These are phyloP conservation scores for Labeo catla DNA, from an alignment of 2,113 vertebrate species.

Conservation along the genomic window DNA sequence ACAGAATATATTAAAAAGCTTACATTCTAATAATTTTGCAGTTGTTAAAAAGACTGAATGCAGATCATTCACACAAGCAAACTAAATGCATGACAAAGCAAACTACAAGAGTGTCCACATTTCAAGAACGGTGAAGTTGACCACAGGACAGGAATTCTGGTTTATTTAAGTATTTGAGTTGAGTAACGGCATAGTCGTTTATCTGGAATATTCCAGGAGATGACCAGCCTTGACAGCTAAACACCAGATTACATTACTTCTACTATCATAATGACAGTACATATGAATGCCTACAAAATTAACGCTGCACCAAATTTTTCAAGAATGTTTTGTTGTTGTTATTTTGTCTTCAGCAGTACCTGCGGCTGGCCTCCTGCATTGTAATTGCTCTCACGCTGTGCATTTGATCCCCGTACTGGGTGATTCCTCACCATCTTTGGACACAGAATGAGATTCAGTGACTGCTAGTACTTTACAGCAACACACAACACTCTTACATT, in stretches of 20 bases:
- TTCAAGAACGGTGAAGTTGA: slow-evolving; percentile 38
- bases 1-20: not conserved
- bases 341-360: slow-evolving; percentile 39
- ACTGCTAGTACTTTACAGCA: slow-evolving; percentile 25
- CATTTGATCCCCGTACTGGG: slow-evolving; percentile 58
- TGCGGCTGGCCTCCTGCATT: slow-evolving; percentile 46
- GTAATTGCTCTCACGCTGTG: slow-evolving; percentile 55
- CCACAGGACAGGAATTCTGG: slow-evolving; percentile 29
- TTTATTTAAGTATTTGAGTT: not conserved
- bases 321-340: not conserved
- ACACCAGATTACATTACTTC: not conserved
- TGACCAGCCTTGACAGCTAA: slow-evolving; percentile 5
- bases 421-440: slow-evolving; percentile 60
- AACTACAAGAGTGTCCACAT: slow-evolving; percentile 26
- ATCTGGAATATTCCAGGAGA: slow-evolving; percentile 29
- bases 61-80: not conserved
- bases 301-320: not conserved
- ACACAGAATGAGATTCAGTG: slow-evolving; percentile 57
- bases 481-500: slow-evolving; percentile 22
- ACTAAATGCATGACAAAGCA: slow-evolving; percentile 18
- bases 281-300: not conserved
- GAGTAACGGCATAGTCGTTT: not conserved
- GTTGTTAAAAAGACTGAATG: not conserved
- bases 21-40: not conserved
- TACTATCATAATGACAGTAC: not conserved